Conservation (phyloP, 1,140 invertebrate species). For the Steinernema khuongi region DNA sequence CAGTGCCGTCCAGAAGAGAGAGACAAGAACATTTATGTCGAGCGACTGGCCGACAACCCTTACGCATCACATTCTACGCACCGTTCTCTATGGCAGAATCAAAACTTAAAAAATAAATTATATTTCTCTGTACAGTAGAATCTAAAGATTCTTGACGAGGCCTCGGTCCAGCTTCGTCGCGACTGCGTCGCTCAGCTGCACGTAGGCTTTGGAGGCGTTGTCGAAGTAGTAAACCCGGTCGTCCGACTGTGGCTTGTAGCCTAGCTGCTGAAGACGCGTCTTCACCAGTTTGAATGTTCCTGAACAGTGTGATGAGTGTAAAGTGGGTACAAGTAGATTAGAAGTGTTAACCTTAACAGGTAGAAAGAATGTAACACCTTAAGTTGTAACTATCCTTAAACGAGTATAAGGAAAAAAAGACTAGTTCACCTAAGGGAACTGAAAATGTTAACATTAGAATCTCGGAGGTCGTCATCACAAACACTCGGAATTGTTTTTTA, state of each 20-base stretch:
- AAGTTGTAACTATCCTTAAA: too few relatives aligned
- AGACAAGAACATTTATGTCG: not conserved
- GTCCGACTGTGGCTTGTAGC: slow-evolving; percentile 9
- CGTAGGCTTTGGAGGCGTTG: not conserved
- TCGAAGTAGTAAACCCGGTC: not conserved
- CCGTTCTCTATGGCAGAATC: not conserved
- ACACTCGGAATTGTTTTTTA: too few relatives aligned
- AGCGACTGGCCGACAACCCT: not conserved
- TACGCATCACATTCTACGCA: not conserved
- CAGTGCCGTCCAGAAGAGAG: too few relatives aligned
- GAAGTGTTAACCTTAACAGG: not conserved
- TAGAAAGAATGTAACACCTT: too few relatives aligned
- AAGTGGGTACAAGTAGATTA: slow-evolving; percentile 18
- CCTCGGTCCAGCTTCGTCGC: not conserved
- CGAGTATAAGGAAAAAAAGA: too few relatives aligned
- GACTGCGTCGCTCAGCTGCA: not conserved
- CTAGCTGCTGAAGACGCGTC: slow-evolving; percentile 50
- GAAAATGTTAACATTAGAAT: too few relatives aligned
- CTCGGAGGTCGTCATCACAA: too few relatives aligned
- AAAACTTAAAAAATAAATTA: not conserved
- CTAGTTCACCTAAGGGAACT: too few relatives aligned
- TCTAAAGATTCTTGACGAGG: slow-evolving; percentile 10
- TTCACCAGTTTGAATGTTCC: slow-evolving; percentile 57
- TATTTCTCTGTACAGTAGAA: not conserved
- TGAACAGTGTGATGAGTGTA: slow-evolving; percentile 29